Evolutionary conservation across 2,797 vertebrate genomes (phyloP).

Genomic region (Sebastes glaucus): DNA sequence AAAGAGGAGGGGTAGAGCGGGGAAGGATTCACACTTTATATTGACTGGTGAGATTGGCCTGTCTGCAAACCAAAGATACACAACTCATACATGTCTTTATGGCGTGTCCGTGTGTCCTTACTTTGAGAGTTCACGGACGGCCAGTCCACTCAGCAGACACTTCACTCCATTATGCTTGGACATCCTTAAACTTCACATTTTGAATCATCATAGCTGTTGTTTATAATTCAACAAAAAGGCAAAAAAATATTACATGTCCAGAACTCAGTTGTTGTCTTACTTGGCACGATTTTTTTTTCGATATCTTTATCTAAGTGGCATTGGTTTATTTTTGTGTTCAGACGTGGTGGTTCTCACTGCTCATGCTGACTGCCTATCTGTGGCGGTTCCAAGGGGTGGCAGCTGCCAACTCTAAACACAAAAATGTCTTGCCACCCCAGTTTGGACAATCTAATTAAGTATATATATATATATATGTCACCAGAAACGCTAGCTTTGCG

Average conservation of each 20-base stretch:
- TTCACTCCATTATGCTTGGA: not conserved
- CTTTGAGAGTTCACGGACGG: not conserved
- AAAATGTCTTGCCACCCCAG: too few relatives aligned
- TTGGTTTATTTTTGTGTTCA: not conserved
- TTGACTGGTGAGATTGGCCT: not conserved
- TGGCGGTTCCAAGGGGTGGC: too few relatives aligned
- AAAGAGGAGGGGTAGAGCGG: not conserved
- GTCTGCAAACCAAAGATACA: slow-evolving; percentile 21
- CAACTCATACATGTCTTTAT: not conserved
- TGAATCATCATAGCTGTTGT: not conserved
- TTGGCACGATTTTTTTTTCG: too few relatives aligned
- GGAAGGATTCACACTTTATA: not conserved
- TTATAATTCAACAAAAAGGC: not conserved
- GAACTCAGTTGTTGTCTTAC: not conserved
- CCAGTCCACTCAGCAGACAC: not conserved
- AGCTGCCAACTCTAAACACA: too few relatives aligned
- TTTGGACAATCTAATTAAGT: too few relatives aligned
- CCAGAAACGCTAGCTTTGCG: too few relatives aligned
- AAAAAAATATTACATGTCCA: too few relatives aligned
- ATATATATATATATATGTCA: too few relatives aligned
- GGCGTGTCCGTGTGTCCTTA: not conserved
- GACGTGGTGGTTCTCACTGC: not conserved
- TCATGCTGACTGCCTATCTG: not conserved
- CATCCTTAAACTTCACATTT: not conserved
- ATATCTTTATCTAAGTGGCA: too few relatives aligned